Base-by-base conservation (phyloP, 2,113 vertebrate species). In the Eubucco bourcierii region DNA sequence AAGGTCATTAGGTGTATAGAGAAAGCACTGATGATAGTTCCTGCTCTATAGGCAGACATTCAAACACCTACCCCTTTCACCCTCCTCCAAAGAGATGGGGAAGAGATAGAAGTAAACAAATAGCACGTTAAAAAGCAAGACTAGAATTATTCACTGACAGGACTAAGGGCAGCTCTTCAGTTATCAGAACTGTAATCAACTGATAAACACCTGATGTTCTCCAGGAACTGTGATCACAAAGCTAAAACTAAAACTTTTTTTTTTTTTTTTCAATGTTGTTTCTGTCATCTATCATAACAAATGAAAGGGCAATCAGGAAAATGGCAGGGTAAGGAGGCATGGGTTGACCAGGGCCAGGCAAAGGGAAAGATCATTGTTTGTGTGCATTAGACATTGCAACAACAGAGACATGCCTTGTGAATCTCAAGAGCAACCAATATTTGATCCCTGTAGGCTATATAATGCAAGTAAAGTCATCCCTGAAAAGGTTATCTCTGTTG, bases 361-460 rank as follows among this genome's bases (percentile, higher is more conserved):
- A 70, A 29, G 28, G 71, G 4, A 63, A 56, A 61, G 81, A 46
- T 5, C 34, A 18, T 16, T 41, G 11, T 25, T 87, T 12, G 23
- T 41, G 34, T 1, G 2, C 25, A 23, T 2, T 24, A 52, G 39
- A n/a, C 12, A 44, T 2, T 1, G 2, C 11, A 85, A 8, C 31
- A 37, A 18, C n/a, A 77, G 21, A 31, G 15, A 82, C 7, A 52
- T 25, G 33, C 19, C 15, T 67, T 34, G 18, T 63, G 60, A 67
- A 46, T 64, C 37, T 64, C 31, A 67, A 74, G 25, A 80, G 12
- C 4, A 56, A 53, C 17, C 2, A 78, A 21, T 15, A 41, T 56
- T 67, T 75, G 14, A 80, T 65, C 8, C 44, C 8, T 6, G 1
- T n/a, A 65, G 37, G 12, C 14, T 53, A 72, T 0, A 0, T 50